Evolutionary conservation across 1,140 invertebrate genomes (phyloP), one percentile per base, ranked within the genome.

Genomic region (Conus betulinus): DNA sequence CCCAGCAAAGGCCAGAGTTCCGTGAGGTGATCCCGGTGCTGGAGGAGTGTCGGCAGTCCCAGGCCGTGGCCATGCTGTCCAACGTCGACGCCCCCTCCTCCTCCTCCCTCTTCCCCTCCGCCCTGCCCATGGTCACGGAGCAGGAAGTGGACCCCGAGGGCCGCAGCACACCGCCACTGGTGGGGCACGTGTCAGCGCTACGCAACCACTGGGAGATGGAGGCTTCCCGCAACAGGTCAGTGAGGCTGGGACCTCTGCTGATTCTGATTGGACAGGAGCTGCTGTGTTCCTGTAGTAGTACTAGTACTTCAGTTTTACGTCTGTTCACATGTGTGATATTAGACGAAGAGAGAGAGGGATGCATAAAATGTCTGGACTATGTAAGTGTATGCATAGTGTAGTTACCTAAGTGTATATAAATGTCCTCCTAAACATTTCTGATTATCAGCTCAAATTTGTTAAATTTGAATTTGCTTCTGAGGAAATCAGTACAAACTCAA

Each of bases 1-100:
- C 67, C 0, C 67, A 94, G 93, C 93, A 94, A 82, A 83, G 95
- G 79, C 95, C 95, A 55, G 93, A 94, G 89, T 96, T 96, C 88
- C 90, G 93, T 6, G 94, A 95, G 85, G 95, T 95, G 79, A 90
- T 95, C 8, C 91, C 92, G 13, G 90, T 93, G 20, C 83, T 95
- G n/a, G 95, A 95, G 74, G 94, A 93, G 76, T 94, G 95, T 90
- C 91, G 92, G 85, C 90, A 93, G 53, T 93, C 93, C 6, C 91
- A 92, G 74, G 92, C 93, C 20, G 94, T 92, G 17, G 90, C 91
- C 85, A 91, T 94, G 88, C 87, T 94, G 23, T 93, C 92, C 63
- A 94, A 93, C 84, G 89, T 91, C 2, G 91, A 90, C 51, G 89
- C 92, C 20, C 90, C 90, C 39, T 88, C 89, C 27, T 79, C 92